Conservation (phyloP, 2,797 vertebrate genomes). For the Eulemur mongoz region DNA sequence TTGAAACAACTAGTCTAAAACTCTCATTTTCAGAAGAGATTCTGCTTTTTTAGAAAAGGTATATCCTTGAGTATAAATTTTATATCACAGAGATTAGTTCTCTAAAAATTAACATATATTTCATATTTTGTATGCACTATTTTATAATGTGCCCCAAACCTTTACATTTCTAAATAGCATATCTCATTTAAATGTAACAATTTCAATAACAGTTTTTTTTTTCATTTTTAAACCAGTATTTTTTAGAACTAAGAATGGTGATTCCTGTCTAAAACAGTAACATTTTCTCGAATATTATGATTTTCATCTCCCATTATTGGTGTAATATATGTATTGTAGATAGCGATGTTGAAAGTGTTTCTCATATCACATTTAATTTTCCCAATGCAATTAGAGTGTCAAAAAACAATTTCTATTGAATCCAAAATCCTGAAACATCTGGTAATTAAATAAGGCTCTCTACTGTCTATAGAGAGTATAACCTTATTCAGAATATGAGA, state of each 20-base stretch:
- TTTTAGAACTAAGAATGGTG: slow-evolving; percentile 14
- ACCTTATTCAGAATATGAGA: background rate
- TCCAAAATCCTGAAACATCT: slow-evolving; percentile 19
- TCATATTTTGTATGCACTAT: slow-evolving; percentile 57
- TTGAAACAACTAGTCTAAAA: slow-evolving; percentile 74
- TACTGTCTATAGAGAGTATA: background rate
- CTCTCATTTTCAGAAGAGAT: slow-evolving; percentile 74
- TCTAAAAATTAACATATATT: slow-evolving; percentile 76
- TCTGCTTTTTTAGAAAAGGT: slow-evolving; percentile 72
- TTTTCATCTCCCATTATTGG: background rate
- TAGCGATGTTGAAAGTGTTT: background rate
- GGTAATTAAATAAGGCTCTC: slow-evolving; percentile 20
- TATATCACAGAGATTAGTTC: slow-evolving; percentile 73
- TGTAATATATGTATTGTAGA: background rate
- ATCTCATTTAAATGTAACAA: slow-evolving; percentile 67
- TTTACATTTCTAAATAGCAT: slow-evolving; percentile 66
- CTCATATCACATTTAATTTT: background rate
- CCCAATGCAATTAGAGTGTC: background rate
- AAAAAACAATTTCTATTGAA: slow-evolving; percentile 34
- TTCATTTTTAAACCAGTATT: background rate
- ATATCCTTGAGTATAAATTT: slow-evolving; percentile 74
- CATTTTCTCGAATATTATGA: slow-evolving; percentile 46
- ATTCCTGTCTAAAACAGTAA: slow-evolving; percentile 62
- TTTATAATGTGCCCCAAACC: slow-evolving; percentile 64
- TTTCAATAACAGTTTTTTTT: slow-evolving; percentile 70